Conservation (phyloP, 2,797 vertebrate genomes). For the Myripristis jacobus region DNA sequence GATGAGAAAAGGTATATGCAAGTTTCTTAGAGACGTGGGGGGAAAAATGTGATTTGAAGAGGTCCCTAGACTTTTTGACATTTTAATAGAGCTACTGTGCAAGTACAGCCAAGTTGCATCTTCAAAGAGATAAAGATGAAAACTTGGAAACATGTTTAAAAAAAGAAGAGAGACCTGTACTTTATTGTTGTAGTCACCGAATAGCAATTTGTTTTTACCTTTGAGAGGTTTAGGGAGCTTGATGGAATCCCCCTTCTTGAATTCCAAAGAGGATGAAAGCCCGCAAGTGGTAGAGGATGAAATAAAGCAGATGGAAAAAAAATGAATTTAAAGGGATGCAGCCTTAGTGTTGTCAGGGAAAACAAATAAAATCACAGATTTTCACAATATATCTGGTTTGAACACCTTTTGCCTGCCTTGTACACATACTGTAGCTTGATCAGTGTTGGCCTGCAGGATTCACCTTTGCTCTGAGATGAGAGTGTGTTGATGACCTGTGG, state of each 20-base stretch:
- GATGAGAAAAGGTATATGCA: background rate
- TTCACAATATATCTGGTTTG: slow-evolving; percentile 34
- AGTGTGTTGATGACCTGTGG: slow-evolving; percentile 52
- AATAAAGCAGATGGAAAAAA: background rate
- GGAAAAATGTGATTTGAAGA: slow-evolving; percentile 16
- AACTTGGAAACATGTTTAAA: slow-evolving; percentile 4
- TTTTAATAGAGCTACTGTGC: slow-evolving; percentile 8
- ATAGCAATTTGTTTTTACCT: slow-evolving; percentile 33
- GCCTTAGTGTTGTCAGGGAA: background rate
- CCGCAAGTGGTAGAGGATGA: slow-evolving; percentile 15
- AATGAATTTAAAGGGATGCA: slow-evolving; percentile 24
- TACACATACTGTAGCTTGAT: slow-evolving; percentile 21
- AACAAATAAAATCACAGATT: slow-evolving; percentile 14
- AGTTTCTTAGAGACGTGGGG: background rate
- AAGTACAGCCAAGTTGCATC: slow-evolving; percentile 22
- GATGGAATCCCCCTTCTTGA: slow-evolving; percentile 32
- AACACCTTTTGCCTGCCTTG: slow-evolving; percentile 35
- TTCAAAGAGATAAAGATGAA: background rate
- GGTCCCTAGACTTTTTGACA: background rate
- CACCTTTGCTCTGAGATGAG: slow-evolving; percentile 63
- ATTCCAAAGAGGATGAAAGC: slow-evolving; percentile 26
- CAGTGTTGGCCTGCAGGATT: slow-evolving; percentile 56
- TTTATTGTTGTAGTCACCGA: slow-evolving; percentile 34
- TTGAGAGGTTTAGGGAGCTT: slow-evolving; percentile 49
- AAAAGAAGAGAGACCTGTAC: slow-evolving; percentile 1